Conservation (phyloP, 1,140 invertebrate genomes). For the Paraescarpia echinospica region DNA sequence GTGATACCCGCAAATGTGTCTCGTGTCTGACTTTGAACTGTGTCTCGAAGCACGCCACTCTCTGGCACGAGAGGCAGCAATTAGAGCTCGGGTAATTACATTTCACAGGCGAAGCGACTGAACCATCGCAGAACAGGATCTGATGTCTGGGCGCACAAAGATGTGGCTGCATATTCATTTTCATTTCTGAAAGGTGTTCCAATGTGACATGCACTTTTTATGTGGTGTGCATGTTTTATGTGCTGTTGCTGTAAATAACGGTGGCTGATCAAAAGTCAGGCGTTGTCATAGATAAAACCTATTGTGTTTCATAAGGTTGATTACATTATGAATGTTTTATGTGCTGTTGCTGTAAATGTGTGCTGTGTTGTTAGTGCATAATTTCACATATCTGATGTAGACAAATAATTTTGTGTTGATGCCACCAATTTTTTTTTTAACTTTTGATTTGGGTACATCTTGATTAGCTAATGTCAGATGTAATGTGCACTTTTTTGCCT, state of each 20-base stretch:
- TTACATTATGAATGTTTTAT: not conserved
- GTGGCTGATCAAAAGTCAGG: not conserved
- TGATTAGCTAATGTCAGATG: too few relatives aligned
- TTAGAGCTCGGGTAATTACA: not conserved
- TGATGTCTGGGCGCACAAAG: not conserved
- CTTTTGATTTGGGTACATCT: too few relatives aligned
- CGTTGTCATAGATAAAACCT: not conserved
- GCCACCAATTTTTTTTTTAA: too few relatives aligned
- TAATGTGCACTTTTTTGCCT: not conserved
- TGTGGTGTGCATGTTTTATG: not conserved
- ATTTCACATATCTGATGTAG: too few relatives aligned
- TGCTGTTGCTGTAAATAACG: not conserved
- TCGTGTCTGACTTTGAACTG: not conserved
- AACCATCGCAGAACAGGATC: not conserved
- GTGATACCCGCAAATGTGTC: not conserved
- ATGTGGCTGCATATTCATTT: not conserved
- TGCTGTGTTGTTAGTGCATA: too few relatives aligned
- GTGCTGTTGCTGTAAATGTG: too few relatives aligned
- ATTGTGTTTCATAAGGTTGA: not conserved
- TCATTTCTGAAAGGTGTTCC: not conserved
- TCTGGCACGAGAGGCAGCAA: not conserved
- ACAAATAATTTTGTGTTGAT: too few relatives aligned
- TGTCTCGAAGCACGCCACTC: not conserved
- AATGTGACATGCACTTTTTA: not conserved
- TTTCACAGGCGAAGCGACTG: not conserved